Evolutionary conservation across 2,113 vertebrate genomes (phyloP).

Genomic region (Ochotona curzoniae): DNA sequence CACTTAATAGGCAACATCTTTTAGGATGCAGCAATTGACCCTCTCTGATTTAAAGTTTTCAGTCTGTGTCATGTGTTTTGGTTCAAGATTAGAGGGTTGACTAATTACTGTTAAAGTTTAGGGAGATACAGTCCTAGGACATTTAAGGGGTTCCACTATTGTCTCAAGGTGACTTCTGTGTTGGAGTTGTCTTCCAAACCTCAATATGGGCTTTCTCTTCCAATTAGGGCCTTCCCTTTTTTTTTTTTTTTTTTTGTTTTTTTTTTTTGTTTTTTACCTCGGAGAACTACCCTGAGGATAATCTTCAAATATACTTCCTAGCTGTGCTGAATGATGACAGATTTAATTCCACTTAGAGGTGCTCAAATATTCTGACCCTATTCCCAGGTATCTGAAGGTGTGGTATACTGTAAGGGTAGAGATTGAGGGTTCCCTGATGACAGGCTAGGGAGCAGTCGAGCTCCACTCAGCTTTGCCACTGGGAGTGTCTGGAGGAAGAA

Average conservation of each 20-base stretch:
- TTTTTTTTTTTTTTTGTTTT: no score
- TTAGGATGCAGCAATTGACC: background rate
- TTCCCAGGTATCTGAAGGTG: no score
- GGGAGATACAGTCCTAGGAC: background rate
- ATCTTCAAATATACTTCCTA: slow-evolving; percentile 7
- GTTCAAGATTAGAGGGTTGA: background rate
- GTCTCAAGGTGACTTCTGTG: background rate
- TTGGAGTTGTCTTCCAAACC: background rate
- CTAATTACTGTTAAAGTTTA: background rate
- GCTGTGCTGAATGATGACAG: background rate
- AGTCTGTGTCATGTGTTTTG: background rate
- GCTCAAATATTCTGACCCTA: background rate
- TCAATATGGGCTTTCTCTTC: background rate
- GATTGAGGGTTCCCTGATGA: fast-evolving
- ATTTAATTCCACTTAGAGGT: background rate
- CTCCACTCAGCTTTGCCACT: background rate
- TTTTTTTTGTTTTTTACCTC: background rate
- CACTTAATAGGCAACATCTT: background rate
- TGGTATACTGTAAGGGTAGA: background rate
- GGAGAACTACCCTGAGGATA: background rate
- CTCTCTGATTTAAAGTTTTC: background rate
- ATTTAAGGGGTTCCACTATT: background rate
- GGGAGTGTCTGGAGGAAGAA: background rate
- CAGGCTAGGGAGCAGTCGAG: background rate
- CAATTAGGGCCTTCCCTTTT: background rate